Evolutionary conservation across 2,888 invertebrate genomes (phyloP).

Genomic region (Blastobasis lacticolella): DNA sequence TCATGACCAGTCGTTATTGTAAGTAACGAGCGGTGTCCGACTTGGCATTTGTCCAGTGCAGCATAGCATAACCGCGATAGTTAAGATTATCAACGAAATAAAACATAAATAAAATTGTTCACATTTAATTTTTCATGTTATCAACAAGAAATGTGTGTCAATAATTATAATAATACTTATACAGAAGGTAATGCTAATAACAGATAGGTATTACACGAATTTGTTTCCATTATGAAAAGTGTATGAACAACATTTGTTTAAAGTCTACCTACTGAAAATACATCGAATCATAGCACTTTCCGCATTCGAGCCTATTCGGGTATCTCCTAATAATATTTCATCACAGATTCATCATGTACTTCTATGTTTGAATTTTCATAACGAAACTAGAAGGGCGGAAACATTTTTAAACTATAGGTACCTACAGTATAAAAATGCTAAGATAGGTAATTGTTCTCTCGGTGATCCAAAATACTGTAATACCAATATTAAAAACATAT

Average conservation of each 20-base stretch:
- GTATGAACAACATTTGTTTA: conserved; percentile 42
- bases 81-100: no score
- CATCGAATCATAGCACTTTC: conserved; percentile 37
- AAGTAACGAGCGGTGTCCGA: no score
- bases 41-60: no score
- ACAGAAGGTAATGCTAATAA: conserved; percentile 58
- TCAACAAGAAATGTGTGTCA: conserved; percentile 67
- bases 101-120: conserved; percentile 33
- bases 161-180: conserved; percentile 70
- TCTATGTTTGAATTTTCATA: conserved; percentile 46
- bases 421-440: conserved; percentile 28
- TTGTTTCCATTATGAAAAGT: conserved; percentile 48
- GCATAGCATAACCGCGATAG: no score
- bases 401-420: conserved; percentile 28
- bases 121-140: conserved; percentile 61
- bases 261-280: conserved; percentile 20
- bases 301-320: conserved; percentile 30
- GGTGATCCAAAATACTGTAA: conserved; percentile 18
- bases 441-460: conserved; percentile 9
- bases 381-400: conserved; percentile 45
- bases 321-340: conserved; percentile 57
- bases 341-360: conserved; percentile 71
- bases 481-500: conserved; percentile 20
- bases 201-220: conserved; percentile 51
- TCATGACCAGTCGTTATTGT: not conserved